phyloP scores from a whole-genome alignment of 2,888 invertebrate genomes.

The Aspidapion aeneum region DNA sequence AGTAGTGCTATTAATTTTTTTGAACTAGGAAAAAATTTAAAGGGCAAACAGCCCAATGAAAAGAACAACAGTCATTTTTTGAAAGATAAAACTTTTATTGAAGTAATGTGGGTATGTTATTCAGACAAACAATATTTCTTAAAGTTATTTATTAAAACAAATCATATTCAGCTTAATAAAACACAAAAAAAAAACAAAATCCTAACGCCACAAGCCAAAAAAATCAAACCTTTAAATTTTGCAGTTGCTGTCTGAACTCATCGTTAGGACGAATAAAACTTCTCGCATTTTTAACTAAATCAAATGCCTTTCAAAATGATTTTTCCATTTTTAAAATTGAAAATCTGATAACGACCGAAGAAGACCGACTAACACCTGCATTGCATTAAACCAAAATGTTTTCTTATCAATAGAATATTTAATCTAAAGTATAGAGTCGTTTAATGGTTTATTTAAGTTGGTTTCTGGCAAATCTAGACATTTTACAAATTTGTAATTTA shows the following conservation, averaged over 20 bases:
- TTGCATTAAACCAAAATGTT: slow-evolving; percentile 83
- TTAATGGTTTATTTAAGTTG: slow-evolving; percentile 52
- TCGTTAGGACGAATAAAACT: slow-evolving; percentile 73
- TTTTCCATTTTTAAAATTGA: slow-evolving; percentile 62
- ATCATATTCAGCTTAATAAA: background rate
- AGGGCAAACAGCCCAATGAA: background rate
- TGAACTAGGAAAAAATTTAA: too few species aligned
- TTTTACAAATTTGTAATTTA: slow-evolving; percentile 58
- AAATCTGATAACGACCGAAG: slow-evolving; percentile 76
- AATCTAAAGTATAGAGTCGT: slow-evolving; percentile 61
- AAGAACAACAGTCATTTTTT: background rate
- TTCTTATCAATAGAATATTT: slow-evolving; percentile 48
- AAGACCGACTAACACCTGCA: slow-evolving; percentile 85
- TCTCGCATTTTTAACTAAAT: slow-evolving; percentile 63
- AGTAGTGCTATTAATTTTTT: too few species aligned
- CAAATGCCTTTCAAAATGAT: slow-evolving; percentile 62
- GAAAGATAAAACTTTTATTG: background rate
- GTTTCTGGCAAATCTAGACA: slow-evolving; percentile 76
- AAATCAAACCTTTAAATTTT: slow-evolving; percentile 10
- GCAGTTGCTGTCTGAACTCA: slow-evolving; percentile 72
- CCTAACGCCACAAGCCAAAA: background rate
- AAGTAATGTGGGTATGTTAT: background rate
- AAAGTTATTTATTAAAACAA: background rate
- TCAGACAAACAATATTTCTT: background rate
- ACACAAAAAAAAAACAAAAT: background rate